These are phyloP conservation scores for Actinopyga echinites DNA, from an alignment of 53 echinoderm and acorn worm genomes.

Conservation along the genomic window DNA sequence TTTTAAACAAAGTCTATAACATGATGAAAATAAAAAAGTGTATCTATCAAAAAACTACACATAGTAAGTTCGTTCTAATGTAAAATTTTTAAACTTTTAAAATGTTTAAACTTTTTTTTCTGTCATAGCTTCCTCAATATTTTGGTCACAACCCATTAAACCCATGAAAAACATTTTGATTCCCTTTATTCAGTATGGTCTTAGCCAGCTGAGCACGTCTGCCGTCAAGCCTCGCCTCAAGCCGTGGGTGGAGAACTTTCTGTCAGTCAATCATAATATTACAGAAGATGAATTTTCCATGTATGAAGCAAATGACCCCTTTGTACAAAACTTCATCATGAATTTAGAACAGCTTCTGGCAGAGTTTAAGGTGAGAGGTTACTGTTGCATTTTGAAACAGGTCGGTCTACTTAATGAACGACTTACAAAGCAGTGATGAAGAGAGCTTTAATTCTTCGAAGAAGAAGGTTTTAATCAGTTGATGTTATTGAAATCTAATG, in stretches of 20 bases:
- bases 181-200: conserved; percentile 74
- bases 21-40: too few species aligned
- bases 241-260: conserved; percentile 89
- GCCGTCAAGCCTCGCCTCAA: conserved; percentile 95
- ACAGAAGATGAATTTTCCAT: conserved; percentile 96
- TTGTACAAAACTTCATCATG: conserved; percentile 90
- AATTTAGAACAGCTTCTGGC: conserved; percentile 87
- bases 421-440: too few species aligned
- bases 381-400: not conserved
- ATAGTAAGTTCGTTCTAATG: not conserved
- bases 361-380: conserved; percentile 78
- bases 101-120: not conserved
- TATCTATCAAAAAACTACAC: too few species aligned
- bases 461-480: too few species aligned
- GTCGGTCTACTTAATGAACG: too few species aligned
- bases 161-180: not conserved
- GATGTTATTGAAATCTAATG: too few species aligned
- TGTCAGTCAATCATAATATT: conserved; percentile 88
- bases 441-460: too few species aligned
- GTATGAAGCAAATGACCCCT: conserved; percentile 98
- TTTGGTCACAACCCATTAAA: not conserved
- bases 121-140: not conserved
- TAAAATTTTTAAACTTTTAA: not conserved
- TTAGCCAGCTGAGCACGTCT: conserved; percentile 84
- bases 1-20: too few species aligned